Base-by-base conservation (phyloP, 37 sponge, comb jelly and placozoan genomes). In the Chondrosia reniformis region DNA sequence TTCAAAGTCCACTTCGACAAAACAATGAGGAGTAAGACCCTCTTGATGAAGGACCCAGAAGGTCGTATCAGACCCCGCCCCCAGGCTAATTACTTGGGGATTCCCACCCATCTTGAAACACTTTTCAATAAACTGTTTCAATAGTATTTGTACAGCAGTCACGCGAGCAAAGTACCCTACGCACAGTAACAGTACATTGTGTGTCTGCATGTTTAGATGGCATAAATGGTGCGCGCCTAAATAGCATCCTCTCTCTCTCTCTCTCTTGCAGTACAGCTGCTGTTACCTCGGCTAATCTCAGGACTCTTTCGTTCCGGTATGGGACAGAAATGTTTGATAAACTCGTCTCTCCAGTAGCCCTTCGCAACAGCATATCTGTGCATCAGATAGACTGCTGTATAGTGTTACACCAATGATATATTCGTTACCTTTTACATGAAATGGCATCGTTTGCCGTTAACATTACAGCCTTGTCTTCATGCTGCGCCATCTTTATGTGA, bases 31-130 rank as follows among this genome's bases (percentile, higher is more conserved):
- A 3, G 2, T 31, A 24, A 75, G 49, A 21, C 75, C 72, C 42
- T 55, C 66, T 24, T 75, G 79, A 8, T 74, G 45, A 21, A 95
- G 82, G 4, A 42, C 45, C 93, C 94, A 92, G 61, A 79, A 92
- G 45, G 83, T 76, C n/a, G 96, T 91, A 66, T 95, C 96, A 63
- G 84, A 96, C 41, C 96, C 96, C 0, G 96, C 95, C 9, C 96
- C 96, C 27, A 93, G 85, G 52, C 45, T 84, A 44, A 96, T 61
- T 24, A 96, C 80, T 75, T 96, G 94, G 45, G 85, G 67, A 46
- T 86, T 77, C 45, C 46, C 21, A 0, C 77, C 81, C 13, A 27
- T 1, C 49, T 45, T 37, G 30, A 17, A 34, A 9, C 84, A 80
- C 4, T 64, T 45, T 21, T 13, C 3, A 0, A 94, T 25, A 52